Evolutionary conservation across 2,888 invertebrate genomes (phyloP), one percentile per base, ranked within the genome.

Genomic region (Patella pellucida): DNA sequence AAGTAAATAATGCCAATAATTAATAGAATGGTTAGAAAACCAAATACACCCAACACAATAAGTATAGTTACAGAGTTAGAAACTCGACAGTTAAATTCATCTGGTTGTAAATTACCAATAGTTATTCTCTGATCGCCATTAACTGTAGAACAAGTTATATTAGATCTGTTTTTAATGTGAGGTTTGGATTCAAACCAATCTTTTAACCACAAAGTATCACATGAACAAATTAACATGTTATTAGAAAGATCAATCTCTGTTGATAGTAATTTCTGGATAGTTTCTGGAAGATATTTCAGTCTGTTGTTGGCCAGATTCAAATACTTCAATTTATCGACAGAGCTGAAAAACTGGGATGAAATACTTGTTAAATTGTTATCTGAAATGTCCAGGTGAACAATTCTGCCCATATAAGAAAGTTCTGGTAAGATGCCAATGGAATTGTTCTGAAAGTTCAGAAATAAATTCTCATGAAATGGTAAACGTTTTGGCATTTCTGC

Each of bases 211-310:
- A 3, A 7, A 11, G 9, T 62, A 62, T n/a, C n/a, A 62, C 62
- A 62, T 19, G n/a, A 19, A 23, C 62, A 62, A 62, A 62, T 62
- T 1, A 62, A 62, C 5, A 9, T 11, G 23, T 62, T 62, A 62
- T 62, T 62, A 62, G 7, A 7, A 62, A 62, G n/a, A 62, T 62
- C 19, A 19, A 62, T 19, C 62, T 62, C n/a, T 7, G 62, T 19
- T 62, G 16, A 62, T 62, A 9, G 15, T 62, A 62, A 62, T 15
- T 62, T 62, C 62, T 62, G 62, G n/a, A 62, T 62, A 62, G n/a
- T 62, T 62, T 62, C 62, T n/a, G 62, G 62, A 19, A 62, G 12
- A 62, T n/a, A 62, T 62, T 62, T 23, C 9, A 62, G n/a, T 9
- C 19, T 11, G 23, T 62, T 62, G 23, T 62, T 62, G 23, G n/a